Evolutionary conservation across 2,113 vertebrate species (phyloP).

Genomic region (Corapipo altera): DNA sequence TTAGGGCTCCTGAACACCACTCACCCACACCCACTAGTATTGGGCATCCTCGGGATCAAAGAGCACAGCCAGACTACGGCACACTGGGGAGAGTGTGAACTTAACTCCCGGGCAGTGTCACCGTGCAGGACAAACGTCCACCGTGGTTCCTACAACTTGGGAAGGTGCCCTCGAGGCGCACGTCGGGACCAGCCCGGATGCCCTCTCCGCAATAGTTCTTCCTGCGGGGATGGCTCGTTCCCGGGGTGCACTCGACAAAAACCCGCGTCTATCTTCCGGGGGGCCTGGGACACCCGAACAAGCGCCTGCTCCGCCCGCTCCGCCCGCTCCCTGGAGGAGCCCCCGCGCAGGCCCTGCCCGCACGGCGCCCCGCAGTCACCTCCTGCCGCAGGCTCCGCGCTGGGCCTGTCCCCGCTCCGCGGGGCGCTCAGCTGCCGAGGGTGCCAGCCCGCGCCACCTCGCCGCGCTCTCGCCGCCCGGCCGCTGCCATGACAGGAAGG

Average conservation of each 20-base stretch:
- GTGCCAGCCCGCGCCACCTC: not conserved
- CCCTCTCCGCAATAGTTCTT: rapidly evolving
- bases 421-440: not conserved
- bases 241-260: not conserved
- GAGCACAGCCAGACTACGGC: rapidly evolving
- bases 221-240: not conserved
- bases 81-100: rapidly evolving
- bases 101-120: rapidly evolving
- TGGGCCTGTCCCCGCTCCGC: not conserved
- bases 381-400: not conserved
- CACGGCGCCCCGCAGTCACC: not conserved
- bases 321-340: not conserved
- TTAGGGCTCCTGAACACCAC: not conserved
- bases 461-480: not conserved
- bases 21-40: rapidly evolving
- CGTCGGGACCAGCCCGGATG: not conserved
- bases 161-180: not conserved
- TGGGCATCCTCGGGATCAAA: not conserved
- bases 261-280: not conserved
- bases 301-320: not conserved
- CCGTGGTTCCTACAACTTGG: rapidly evolving
- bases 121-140: rapidly evolving
- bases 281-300: not conserved
- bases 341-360: not conserved
- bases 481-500: conserved; percentile 28